These are phyloP conservation scores for Euura saliciscinereae DNA, from an alignment of 1,140 invertebrate species.

Conservation along the genomic window DNA sequence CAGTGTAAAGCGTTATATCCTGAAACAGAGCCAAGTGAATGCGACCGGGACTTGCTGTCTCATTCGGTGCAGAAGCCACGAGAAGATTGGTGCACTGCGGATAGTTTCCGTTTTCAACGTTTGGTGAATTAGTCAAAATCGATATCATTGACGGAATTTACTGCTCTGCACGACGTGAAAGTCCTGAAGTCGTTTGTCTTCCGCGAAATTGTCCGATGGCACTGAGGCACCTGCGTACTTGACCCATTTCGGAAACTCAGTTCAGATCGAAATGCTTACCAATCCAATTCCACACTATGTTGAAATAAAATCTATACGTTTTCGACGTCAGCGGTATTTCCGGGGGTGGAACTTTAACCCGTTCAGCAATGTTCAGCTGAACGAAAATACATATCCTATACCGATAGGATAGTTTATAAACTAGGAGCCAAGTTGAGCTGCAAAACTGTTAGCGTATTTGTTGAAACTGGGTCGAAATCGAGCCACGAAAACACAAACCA, in stretches of 20 bases:
- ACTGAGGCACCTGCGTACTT: too few relatives aligned
- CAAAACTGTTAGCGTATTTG: background rate
- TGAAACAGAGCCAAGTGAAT: slow-evolving; percentile 4
- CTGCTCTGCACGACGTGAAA: too few relatives aligned
- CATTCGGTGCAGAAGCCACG: background rate
- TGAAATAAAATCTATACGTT: background rate
- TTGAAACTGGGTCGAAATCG: background rate
- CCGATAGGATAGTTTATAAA: background rate
- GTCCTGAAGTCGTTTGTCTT: too few relatives aligned
- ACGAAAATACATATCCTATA: too few relatives aligned
- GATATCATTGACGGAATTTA: too few relatives aligned
- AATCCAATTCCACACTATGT: background rate
- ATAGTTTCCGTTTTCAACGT: too few relatives aligned
- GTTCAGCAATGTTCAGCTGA: too few relatives aligned
- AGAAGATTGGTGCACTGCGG: too few relatives aligned
- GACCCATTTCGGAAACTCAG: too few relatives aligned
- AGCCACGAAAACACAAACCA: background rate
- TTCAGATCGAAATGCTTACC: too few relatives aligned
- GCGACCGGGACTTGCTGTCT: background rate
- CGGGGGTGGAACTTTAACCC: background rate
- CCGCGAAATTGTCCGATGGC: too few relatives aligned
- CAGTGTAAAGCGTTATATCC: background rate
- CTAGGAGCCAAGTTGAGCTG: background rate
- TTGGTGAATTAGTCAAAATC: too few relatives aligned
- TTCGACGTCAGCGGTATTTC: background rate